Evolutionary conservation across 1,140 invertebrate species (phyloP).

Genomic region (Drosophila leontia): DNA sequence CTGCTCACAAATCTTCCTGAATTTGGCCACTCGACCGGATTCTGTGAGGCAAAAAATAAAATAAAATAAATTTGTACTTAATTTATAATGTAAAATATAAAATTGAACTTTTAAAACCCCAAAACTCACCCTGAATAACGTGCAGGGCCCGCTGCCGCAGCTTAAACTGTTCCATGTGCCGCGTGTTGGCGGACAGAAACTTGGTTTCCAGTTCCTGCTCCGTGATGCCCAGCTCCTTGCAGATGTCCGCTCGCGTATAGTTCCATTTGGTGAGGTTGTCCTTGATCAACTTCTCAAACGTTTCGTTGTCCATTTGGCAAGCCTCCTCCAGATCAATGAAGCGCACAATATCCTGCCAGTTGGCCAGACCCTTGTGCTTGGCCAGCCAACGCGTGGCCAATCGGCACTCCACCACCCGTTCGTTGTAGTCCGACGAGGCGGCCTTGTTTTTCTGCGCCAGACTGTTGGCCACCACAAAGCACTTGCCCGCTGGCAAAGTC

Average conservation of each 20-base stretch:
- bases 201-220: conserved; percentile 88
- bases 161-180: conserved; percentile 90
- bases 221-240: conserved; percentile 88
- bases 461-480: conserved; percentile 97
- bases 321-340: conserved; percentile 91
- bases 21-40: conserved; percentile 91
- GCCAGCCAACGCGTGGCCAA: conserved; percentile 94
- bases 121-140: conserved; percentile 87
- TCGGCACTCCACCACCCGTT: conserved; percentile 96
- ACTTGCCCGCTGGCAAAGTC: conserved; percentile 90
- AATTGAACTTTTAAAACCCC: neutral
- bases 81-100: neutral
- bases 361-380: conserved; percentile 86
- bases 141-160: conserved; percentile 94
- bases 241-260: conserved; percentile 92
- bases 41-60: conserved; percentile 86
- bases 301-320: conserved; percentile 73
- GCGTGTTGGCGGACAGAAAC: conserved; percentile 90
- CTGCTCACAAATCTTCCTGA: conserved; percentile 86
- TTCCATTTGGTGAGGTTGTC: conserved; percentile 88
- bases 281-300: conserved; percentile 87
- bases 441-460: conserved; percentile 97
- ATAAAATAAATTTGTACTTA: neutral
- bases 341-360: conserved; percentile 87
- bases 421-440: conserved; percentile 95